phyloP scores from a whole-genome alignment of 2,888 invertebrate species.

The Melinopterus prodromus region DNA sequence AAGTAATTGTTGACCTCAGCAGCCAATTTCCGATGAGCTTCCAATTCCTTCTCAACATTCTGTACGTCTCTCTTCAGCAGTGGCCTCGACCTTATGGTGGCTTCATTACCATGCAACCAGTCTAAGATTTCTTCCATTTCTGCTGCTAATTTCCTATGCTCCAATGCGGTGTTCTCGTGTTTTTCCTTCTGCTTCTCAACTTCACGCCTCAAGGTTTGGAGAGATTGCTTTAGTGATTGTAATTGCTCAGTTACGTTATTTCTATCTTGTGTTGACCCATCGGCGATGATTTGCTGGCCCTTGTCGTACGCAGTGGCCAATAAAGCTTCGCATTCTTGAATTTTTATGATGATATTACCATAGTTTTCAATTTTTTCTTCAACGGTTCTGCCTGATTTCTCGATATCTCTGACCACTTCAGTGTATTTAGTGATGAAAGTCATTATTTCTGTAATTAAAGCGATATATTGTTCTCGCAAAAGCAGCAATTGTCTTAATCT shows the following conservation, averaged over 20 bases:
- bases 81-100: conserved; percentile 82
- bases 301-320: conserved; percentile 89
- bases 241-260: conserved; percentile 89
- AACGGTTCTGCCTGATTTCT: conserved; percentile 81
- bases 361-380: conserved; percentile 90
- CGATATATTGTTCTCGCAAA: conserved; percentile 88
- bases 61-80: conserved; percentile 78
- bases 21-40: conserved; percentile 75
- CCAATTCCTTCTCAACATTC: conserved; percentile 83
- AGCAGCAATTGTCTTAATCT: conserved; percentile 80
- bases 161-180: conserved; percentile 87
- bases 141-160: conserved; percentile 83
- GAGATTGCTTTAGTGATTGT: conserved; percentile 85
- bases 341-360: conserved; percentile 84
- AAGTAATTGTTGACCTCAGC: conserved; percentile 75
- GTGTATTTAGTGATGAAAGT: conserved; percentile 89
- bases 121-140: conserved; percentile 86
- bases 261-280: conserved; percentile 86
- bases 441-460: conserved; percentile 85
- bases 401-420: conserved; percentile 84
- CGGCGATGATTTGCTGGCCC: conserved; percentile 91
- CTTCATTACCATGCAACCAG: conserved; percentile 85
- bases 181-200: conserved; percentile 89
- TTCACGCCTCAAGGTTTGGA: conserved; percentile 78
- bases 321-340: conserved; percentile 90